Evolutionary conservation across 2,797 vertebrate genomes (phyloP), one percentile per base, ranked within the genome.

Genomic region (Epinephelus awoara): DNA sequence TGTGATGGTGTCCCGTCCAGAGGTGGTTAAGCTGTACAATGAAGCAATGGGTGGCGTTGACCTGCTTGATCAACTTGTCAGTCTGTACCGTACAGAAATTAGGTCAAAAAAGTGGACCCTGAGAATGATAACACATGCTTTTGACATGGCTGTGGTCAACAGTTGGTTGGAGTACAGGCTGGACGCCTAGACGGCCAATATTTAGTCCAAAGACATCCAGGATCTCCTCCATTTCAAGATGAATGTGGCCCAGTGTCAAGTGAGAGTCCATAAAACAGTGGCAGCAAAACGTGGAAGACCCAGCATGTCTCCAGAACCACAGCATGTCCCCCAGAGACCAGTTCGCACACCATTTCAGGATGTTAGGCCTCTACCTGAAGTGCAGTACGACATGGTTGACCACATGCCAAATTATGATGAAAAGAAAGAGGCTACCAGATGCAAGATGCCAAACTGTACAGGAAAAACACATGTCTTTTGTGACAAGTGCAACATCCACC

Each of bases 71-170:
- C 49, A 62, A 44, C 58, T 72, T 62, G 34, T 72, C 69, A 54
- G 70, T 63, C 71, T 73, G 56, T 54, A 73, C 40, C 5, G 23
- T 63, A 73, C 49, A 64, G 50, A 70, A n/a, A 50, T 42, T 42
- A 3, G 42, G 27, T 59, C 67, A 21, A 70, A 38, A 49, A 70
- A 70, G 67, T 44, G 51, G 66, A 67, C 66, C 50, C 50, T 67
- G 65, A 42, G 50, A 58, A 70, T 49, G 42, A 72, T 72, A 0
- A 54, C 58, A 44, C 58, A 54, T 62, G 58, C 70, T 63, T 72
- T 72, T 44, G 70, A 62, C 34, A n/a, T 27, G 21, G 58, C 58
- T 72, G 34, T 63, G 29, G 69, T 72, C 47, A 57, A 70, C 27
- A 49, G 55, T 27, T 70, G 27, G 55, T 58, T 38, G 44, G 55